phyloP scores from a whole-genome alignment of 1,140 invertebrate species.

The Rhagoletis zephyria region DNA sequence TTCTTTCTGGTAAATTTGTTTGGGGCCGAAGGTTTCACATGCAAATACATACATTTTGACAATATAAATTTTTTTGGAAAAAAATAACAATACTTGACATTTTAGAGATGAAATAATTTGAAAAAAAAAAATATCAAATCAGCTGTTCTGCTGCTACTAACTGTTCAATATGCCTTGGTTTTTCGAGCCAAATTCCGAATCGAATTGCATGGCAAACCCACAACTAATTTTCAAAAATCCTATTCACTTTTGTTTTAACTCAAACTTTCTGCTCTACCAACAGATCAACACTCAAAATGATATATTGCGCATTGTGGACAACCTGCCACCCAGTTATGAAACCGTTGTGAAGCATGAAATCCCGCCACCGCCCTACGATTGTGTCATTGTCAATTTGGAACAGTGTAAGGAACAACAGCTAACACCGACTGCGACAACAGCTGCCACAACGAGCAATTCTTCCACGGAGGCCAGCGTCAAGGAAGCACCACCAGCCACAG shows the following conservation, averaged over 20 bases:
- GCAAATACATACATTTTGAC: too few species aligned
- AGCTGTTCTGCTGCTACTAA: too few species aligned
- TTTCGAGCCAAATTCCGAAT: too few species aligned
- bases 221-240: too few species aligned
- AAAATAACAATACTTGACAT: too few species aligned
- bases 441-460: slow-evolving; percentile 7
- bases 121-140: too few species aligned
- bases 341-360: slow-evolving; percentile 70
- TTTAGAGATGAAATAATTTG: too few species aligned
- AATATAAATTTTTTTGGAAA: too few species aligned
- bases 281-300: slow-evolving; percentile 72
- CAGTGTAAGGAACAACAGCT: slow-evolving; percentile 63
- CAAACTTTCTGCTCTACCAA: not conserved
- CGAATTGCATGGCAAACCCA: too few species aligned
- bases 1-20: too few species aligned
- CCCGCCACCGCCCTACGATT: slow-evolving; percentile 70
- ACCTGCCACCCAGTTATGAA: slow-evolving; percentile 70
- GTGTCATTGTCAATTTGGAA: slow-evolving; percentile 67
- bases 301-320: slow-evolving; percentile 70
- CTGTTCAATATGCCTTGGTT: too few species aligned
- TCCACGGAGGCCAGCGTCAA: not conserved
- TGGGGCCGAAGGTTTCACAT: too few species aligned
- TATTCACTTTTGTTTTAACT: not conserved
- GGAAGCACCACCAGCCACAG: not conserved
- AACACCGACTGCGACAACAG: slow-evolving; percentile 54